A percentile compares a stretch with the other conserved stretches of the same genome.
Conservation (phyloP, 2,797 vertebrate genomes). For the Coregonus ussuriensis region DNA sequence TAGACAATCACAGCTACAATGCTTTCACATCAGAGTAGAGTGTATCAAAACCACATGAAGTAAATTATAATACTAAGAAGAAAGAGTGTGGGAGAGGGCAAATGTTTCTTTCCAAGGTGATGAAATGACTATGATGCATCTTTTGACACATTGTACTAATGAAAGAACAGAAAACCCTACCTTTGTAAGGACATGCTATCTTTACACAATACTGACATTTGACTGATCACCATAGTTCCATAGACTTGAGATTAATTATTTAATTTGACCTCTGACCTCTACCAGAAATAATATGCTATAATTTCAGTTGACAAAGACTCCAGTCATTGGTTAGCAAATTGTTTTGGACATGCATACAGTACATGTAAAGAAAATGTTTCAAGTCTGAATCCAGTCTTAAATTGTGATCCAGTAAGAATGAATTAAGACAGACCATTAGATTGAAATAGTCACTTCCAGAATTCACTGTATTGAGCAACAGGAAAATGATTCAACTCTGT, state of each 20-base stretch:
- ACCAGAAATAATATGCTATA: background rate
- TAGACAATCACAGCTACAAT: conserved; percentile 28
- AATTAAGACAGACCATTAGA: background rate
- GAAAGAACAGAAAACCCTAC: background rate
- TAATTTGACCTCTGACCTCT: background rate
- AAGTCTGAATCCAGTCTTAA: background rate
- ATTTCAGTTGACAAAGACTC: background rate
- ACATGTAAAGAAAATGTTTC: background rate
- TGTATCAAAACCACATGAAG: background rate
- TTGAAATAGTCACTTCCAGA: background rate
- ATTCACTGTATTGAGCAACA: too few relatives aligned
- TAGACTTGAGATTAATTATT: background rate
- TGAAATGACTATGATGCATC: background rate
- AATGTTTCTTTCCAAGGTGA: background rate
- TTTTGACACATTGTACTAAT: background rate
- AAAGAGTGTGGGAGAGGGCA: background rate
- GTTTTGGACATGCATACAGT: background rate
- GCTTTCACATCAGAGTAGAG: conserved; percentile 9
- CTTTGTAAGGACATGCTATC: background rate
- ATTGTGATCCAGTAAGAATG: background rate
- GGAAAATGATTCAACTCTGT: background rate
- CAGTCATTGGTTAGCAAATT: background rate
- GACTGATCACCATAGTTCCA: background rate
- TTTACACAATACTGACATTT: background rate
- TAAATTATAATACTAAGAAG: background rate